Percentiles rank a stretch among this genome's conserved stretches.
phyloP scores from a whole-genome alignment of 2,888 invertebrate genomes.

The Muscina levida region DNA sequence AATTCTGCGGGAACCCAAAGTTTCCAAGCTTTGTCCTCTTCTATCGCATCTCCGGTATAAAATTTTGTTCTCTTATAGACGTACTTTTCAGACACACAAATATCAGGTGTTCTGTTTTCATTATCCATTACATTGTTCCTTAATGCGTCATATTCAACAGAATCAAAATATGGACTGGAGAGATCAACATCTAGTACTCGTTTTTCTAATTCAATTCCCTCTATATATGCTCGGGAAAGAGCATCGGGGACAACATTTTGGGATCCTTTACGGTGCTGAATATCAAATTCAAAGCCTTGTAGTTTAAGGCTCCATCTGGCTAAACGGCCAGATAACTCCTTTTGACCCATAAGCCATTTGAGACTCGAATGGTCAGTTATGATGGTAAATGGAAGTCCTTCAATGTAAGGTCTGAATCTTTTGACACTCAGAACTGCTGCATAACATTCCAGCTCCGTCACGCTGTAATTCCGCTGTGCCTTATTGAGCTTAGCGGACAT shows the following conservation, averaged over 20 bases:
- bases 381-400: constrained; percentile 9
- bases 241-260: constrained; percentile 43
- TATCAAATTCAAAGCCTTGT: background rate
- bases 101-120: background rate
- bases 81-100: background rate
- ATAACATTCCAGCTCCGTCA: too few species aligned
- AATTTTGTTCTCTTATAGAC: constrained; percentile 22
- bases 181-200: background rate
- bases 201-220: background rate
- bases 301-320: too few species aligned
- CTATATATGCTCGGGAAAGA: constrained; percentile 2
- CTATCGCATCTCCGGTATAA: background rate
- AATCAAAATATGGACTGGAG: background rate
- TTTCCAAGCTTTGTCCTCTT: constrained; percentile 9
- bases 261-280: constrained; percentile 4
- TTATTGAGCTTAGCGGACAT: too few species aligned
- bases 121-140: background rate
- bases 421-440: background rate
- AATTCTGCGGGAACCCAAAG: constrained; percentile 21
- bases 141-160: background rate
- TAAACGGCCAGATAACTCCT: constrained; percentile 9
- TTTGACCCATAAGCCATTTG: constrained; percentile 1
- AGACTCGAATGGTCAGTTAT: too few species aligned
- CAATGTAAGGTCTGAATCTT: constrained; percentile 28
- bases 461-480: too few species aligned